A percentile compares a stretch with the other conserved stretches of the same genome.
phyloP scores from a whole-genome alignment of 2,113 vertebrate species.

The Piprites chloris region DNA sequence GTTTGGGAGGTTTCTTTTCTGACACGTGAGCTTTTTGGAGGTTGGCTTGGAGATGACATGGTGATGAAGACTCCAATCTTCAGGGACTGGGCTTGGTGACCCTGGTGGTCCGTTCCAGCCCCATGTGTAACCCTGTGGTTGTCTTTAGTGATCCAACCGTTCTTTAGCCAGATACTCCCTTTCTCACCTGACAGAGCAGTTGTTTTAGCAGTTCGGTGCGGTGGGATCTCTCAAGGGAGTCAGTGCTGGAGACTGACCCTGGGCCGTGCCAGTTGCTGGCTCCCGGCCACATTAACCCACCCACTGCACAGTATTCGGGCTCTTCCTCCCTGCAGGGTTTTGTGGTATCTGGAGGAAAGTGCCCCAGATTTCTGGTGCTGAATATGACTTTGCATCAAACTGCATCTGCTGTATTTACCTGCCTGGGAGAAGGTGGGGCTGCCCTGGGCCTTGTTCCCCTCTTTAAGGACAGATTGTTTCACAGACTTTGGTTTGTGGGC shows the following conservation, averaged over 20 bases:
- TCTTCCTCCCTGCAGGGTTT: neutral
- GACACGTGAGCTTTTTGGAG: constrained; percentile 1
- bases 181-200: neutral
- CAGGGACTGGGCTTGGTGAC: neutral
- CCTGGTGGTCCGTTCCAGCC: constrained; percentile 41
- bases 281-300: neutral
- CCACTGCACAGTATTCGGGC: neutral
- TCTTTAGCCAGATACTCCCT: constrained; percentile 50
- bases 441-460: neutral
- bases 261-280: neutral
- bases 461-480: neutral
- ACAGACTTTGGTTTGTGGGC: neutral
- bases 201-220: neutral
- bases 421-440: neutral
- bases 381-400: neutral
- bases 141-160: constrained; percentile 62
- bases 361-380: constrained; percentile 20
- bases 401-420: neutral
- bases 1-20: constrained; percentile 36
- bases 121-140: neutral
- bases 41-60: constrained; percentile 26
- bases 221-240: constrained; percentile 17
- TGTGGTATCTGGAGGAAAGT: neutral
- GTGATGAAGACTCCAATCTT: constrained; percentile 55
- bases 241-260: neutral